A percentile compares a stretch with the other conserved stretches of the same genome.
phyloP scores from a whole-genome alignment of 2,113 vertebrate species.

The Ophthalmolycus amberensis region DNA sequence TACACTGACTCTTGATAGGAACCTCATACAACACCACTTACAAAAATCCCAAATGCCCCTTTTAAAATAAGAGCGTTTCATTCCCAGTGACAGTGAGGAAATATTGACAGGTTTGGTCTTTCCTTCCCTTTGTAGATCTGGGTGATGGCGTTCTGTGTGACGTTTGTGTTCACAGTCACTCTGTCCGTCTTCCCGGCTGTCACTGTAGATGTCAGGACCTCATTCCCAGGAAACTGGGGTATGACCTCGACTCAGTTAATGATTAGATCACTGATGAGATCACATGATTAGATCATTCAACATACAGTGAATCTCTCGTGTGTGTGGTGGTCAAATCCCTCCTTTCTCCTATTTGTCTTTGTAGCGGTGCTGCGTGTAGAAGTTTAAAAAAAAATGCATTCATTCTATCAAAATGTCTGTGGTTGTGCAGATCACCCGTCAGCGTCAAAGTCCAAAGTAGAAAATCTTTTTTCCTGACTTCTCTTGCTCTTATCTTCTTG shows the following conservation, averaged over 20 bases:
- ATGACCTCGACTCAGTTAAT: neutral
- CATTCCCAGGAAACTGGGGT: slow-evolving; percentile 83
- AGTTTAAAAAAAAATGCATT: no score
- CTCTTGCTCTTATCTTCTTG: no score
- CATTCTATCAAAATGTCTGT: no score
- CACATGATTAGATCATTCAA: neutral
- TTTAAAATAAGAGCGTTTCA: neutral
- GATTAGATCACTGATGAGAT: neutral
- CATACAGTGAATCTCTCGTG: neutral
- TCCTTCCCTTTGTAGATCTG: slow-evolving; percentile 80
- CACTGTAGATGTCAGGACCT: slow-evolving; percentile 85
- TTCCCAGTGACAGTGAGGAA: neutral
- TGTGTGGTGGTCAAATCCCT: neutral
- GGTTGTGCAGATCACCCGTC: no score
- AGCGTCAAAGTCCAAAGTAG: no score
- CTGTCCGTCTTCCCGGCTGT: slow-evolving; percentile 90
- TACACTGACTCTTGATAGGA: no score
- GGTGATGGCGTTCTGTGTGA: slow-evolving; percentile 90
- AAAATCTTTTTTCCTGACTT: no score
- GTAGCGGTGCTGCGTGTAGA: no score
- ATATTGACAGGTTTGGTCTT: neutral
- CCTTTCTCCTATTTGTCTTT: no score
- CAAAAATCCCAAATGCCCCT: no score
- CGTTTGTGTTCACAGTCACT: slow-evolving; percentile 88
- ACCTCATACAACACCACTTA: no score